Evolutionary conservation across 2,113 vertebrate genomes (phyloP).

Genomic region (Pseudorasbora parva): DNA sequence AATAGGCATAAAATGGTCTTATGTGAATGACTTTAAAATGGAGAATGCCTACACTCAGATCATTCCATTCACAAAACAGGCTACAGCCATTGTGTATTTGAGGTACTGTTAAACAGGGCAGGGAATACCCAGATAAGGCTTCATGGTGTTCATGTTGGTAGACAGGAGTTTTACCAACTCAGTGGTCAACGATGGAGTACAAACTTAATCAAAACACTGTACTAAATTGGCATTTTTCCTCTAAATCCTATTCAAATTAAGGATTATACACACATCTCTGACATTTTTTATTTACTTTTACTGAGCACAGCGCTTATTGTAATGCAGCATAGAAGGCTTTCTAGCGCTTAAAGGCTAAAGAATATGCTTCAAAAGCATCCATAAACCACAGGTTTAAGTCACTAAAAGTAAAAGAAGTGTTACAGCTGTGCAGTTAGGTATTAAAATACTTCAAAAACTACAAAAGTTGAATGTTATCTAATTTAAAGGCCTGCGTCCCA

Average conservation of each 20-base stretch:
- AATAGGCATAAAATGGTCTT: conserved; percentile 69
- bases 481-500: conserved; percentile 46
- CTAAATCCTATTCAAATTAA: conserved; percentile 12
- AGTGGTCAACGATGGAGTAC: conserved; percentile 52
- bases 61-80: conserved; percentile 46
- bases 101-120: conserved; percentile 72
- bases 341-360: conserved; percentile 59
- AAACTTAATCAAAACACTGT: conserved; percentile 62
- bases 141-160: conserved; percentile 68
- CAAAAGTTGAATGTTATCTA: conserved; percentile 49
- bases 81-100: conserved; percentile 39
- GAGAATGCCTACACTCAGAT: conserved; percentile 63
- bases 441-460: conserved; percentile 50
- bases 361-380: conserved; percentile 52
- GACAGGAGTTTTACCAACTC: conserved; percentile 48
- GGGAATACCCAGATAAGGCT: conserved; percentile 80
- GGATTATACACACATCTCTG: background rate
- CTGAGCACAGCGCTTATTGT: conserved; percentile 29
- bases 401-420: conserved; percentile 39
- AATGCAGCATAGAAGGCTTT: conserved; percentile 72
- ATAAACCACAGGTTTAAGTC: conserved; percentile 62
- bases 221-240: conserved; percentile 36
- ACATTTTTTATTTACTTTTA: background rate
- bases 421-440: conserved; percentile 51
- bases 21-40: conserved; percentile 59